phyloP scores from a whole-genome alignment of 2,113 vertebrate genomes.

The Corvus cornix region DNA sequence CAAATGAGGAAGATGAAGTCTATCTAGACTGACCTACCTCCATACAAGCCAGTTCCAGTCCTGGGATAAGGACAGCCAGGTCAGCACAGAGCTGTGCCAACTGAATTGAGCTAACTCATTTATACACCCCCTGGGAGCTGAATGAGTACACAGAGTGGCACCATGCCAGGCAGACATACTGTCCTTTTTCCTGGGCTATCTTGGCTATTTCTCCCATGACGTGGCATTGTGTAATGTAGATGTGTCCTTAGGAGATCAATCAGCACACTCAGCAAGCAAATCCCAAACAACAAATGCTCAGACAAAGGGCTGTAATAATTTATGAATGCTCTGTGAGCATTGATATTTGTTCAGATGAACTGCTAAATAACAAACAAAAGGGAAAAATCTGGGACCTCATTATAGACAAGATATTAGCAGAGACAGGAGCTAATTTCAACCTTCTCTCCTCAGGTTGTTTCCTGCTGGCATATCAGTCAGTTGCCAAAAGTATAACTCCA shows the following conservation, averaged over 20 bases:
- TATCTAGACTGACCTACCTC: neutral
- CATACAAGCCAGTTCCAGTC: neutral
- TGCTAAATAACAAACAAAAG: neutral
- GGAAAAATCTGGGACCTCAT: neutral
- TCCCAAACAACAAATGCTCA: neutral
- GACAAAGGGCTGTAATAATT: neutral
- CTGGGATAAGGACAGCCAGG: neutral
- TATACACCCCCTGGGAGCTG: neutral
- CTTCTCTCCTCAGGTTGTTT: neutral
- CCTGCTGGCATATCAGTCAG: neutral
- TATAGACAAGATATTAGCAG: neutral
- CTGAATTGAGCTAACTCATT: slow-evolving; percentile 16
- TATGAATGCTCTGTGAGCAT: neutral
- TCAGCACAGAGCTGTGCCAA: slow-evolving; percentile 22
- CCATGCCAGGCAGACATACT: neutral
- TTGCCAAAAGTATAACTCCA: neutral
- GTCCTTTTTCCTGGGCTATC: slow-evolving; percentile 39
- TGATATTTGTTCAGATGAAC: neutral
- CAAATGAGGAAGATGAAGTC: neutral
- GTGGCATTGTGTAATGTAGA: neutral
- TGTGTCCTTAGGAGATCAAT: slow-evolving; percentile 32
- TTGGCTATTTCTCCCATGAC: slow-evolving; percentile 13
- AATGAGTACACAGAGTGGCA: neutral
- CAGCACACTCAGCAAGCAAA: neutral
- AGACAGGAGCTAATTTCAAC: neutral